Percentiles rank a stretch among this genome's conserved stretches.
Evolutionary conservation across 2,113 vertebrate genomes (phyloP).

Genomic region (Ameiurus melas): DNA sequence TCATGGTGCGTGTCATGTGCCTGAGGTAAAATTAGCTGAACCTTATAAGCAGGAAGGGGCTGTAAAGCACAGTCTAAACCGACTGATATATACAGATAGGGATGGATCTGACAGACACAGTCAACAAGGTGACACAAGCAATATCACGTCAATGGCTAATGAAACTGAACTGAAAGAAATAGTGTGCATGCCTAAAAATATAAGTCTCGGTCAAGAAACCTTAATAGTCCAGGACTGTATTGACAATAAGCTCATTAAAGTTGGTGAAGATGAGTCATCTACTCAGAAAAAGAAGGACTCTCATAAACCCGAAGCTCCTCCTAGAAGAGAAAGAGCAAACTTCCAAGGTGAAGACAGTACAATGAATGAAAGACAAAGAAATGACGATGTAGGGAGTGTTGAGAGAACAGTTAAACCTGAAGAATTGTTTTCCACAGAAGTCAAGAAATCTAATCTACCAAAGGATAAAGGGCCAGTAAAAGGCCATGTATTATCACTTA

Average conservation of each 20-base stretch:
- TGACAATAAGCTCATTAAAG: not conserved
- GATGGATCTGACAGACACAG: conserved; percentile 10
- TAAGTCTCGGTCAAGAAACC: not conserved
- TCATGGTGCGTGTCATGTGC: conserved; percentile 51
- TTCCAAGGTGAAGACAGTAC: conserved; percentile 7
- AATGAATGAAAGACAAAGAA: conserved; percentile 25
- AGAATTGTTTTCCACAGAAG: conserved; percentile 28
- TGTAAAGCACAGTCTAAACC: conserved; percentile 32
- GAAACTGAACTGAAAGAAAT: conserved; percentile 42
- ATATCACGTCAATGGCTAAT: conserved; percentile 13
- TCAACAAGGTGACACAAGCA: conserved; percentile 17
- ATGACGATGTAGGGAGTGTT: conserved; percentile 44
- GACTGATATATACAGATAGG: conserved; percentile 30
- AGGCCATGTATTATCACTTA: conserved; percentile 35
- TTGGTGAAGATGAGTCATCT: not conserved
- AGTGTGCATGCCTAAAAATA: conserved; percentile 1
- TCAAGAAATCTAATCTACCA: not conserved
- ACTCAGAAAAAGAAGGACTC: not conserved
- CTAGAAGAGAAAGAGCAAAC: conserved; percentile 37
- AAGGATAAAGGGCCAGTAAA: conserved; percentile 30
- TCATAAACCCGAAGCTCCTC: conserved; percentile 41
- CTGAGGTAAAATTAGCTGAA: conserved; percentile 40
- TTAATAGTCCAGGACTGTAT: not conserved
- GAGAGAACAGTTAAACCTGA: conserved; percentile 36
- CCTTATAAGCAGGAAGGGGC: conserved; percentile 40